Evolutionary conservation across 2,888 invertebrate species (phyloP), one percentile per base, ranked within the genome.

Genomic region (Heteromyza rotundicornis): DNA sequence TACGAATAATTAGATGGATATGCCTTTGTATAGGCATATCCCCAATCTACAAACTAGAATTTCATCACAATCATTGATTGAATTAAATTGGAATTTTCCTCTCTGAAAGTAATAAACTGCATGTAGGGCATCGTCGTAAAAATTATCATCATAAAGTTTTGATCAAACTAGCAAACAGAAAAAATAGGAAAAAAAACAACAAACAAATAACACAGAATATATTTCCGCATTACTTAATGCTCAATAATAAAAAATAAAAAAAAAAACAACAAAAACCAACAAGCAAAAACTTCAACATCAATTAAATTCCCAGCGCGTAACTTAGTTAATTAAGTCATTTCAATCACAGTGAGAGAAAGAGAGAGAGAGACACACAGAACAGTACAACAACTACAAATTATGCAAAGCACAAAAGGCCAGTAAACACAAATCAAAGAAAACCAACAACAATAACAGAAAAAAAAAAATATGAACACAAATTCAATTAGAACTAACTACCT

Each of bases 271-370:
- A 47, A 47, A 17, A 47, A 8, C 12, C 5, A 19, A 20, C 2
- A 19, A 47, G 19, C 17, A 47, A 40, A 5, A 47, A 47, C 20
- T 17, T 47, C 47, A 19, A 19, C 7, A 19, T 67, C 74, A 74
- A 77, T 74, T 74, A 73, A 77, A 76, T 79, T 70, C 78, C 71
- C 74, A 77, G 70, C 80, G 80, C 80, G 78, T 80, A 80, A 78
- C 79, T 78, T 78, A 78, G 80, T 80, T 80, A 77, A 80, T 78
- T 78, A 78, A 80, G 78, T 76, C 75, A 77, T 76, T 72, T 76
- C 72, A 73, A 78, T 76, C 72, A 69, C 8, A 36, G 12, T 32
- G 50, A 58, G n/a, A 32, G 2, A 54, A 20, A n/a, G 8, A 8
- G 54, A 24, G 36, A 16, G 10, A 56, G 60, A 53, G 7, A 57